These are phyloP conservation scores for Chiroxiphia lanceolata DNA, from an alignment of 2,797 vertebrate genomes.

Conservation along the genomic window DNA sequence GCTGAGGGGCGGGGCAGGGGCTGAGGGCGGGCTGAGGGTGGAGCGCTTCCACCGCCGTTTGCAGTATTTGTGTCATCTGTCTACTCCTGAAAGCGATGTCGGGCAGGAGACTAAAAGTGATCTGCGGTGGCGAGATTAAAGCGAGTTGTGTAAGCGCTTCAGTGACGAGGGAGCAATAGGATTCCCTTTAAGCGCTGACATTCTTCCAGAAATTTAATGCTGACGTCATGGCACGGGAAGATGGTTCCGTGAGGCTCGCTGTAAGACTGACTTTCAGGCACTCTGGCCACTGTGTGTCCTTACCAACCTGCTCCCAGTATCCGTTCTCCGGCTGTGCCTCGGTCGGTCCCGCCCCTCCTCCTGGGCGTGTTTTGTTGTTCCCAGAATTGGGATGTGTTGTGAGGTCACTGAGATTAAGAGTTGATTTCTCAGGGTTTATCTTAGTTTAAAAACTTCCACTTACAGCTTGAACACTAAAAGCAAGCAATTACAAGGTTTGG, in stretches of 20 bases:
- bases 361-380: rapidly evolving
- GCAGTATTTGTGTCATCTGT: too few species aligned
- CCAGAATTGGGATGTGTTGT: rapidly evolving
- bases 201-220: too few species aligned
- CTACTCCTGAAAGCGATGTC: rapidly evolving
- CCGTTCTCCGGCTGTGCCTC: rapidly evolving
- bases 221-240: rapidly evolving
- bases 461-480: background rate
- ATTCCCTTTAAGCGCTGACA: rapidly evolving
- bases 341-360: rapidly evolving
- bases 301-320: rapidly evolving
- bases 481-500: background rate
- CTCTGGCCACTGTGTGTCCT: rapidly evolving
- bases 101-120: rapidly evolving
- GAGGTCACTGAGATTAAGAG: background rate
- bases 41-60: too few species aligned
- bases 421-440: background rate
- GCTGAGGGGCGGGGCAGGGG: too few species aligned
- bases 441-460: background rate
- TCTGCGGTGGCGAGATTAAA: background rate
- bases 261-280: too few species aligned
- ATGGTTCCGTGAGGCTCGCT: rapidly evolving
- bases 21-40: background rate
- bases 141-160: rapidly evolving
- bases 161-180: rapidly evolving